These are phyloP conservation scores for Anseranas semipalmata DNA, from an alignment of 2,113 vertebrate genomes.

Conservation along the genomic window DNA sequence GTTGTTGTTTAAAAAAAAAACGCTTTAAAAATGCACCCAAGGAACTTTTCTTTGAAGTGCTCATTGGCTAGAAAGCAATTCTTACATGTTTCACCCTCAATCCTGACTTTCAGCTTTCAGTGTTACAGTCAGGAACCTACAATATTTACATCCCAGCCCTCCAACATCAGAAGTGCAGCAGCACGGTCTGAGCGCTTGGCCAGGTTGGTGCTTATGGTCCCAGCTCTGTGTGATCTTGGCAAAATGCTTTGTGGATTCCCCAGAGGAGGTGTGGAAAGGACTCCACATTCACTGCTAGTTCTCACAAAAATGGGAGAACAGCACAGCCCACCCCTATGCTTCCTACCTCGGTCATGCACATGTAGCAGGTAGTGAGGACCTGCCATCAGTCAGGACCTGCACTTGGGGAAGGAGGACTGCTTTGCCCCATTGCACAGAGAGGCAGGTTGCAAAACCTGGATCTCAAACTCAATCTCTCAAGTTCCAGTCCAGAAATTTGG, in stretches of 20 bases:
- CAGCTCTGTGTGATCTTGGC: not conserved
- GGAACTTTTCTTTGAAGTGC: not conserved
- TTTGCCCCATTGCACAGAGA: not conserved
- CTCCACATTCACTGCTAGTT: not conserved
- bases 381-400: fast-evolving
- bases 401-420: not conserved
- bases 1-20: not conserved
- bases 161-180: not conserved
- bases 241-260: not conserved
- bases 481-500: not conserved
- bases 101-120: fast-evolving
- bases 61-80: not conserved
- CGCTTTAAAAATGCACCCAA: fast-evolving
- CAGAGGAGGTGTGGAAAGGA: not conserved
- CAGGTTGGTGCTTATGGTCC: fast-evolving
- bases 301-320: not conserved
- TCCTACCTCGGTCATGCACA: fast-evolving
- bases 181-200: fast-evolving
- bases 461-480: not conserved
- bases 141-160: not conserved
- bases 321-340: not conserved
- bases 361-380: fast-evolving
- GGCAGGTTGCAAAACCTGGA: not conserved
- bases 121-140: not conserved
- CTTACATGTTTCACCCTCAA: not conserved